These are phyloP conservation scores for Cremastinae sp. DNA, from an alignment of 2,888 invertebrate genomes.

Conservation along the genomic window DNA sequence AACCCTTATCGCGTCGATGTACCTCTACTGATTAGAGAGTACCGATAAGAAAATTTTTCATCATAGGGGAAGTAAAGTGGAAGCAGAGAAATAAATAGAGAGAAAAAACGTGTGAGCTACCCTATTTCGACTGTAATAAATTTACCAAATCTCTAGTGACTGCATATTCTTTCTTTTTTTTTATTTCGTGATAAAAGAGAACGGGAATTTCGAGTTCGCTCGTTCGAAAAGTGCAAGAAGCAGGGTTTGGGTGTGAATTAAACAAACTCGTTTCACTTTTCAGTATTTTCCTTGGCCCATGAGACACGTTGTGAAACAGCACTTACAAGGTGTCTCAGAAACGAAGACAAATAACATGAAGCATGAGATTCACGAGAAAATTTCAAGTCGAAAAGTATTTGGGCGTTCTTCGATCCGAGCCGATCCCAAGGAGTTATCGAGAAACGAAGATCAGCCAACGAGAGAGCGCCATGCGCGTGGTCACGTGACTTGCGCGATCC, in stretches of 20 bases:
- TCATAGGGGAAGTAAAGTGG: conserved; percentile 2
- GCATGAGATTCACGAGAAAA: no score
- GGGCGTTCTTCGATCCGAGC: no score
- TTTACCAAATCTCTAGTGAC: conserved; percentile 23
- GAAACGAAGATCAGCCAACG: no score
- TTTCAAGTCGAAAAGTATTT: no score
- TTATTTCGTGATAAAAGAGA: conserved; percentile 19
- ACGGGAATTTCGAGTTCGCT: conserved; percentile 20
- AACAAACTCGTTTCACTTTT: conserved; percentile 38
- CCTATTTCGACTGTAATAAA: conserved; percentile 27
- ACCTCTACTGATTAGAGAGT: conserved; percentile 23
- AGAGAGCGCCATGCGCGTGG: no score
- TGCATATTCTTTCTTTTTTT: no score
- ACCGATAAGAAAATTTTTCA: conserved; percentile 6
- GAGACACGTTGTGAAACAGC: conserved; percentile 29
- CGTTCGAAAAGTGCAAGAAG: conserved; percentile 16
- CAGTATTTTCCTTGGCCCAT: conserved; percentile 30
- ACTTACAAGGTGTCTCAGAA: no score
- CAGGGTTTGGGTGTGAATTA: conserved; percentile 24
- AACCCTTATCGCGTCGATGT: conserved; percentile 23
- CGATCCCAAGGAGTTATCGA: no score
- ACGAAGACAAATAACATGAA: no score
- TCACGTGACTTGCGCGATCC: no score
- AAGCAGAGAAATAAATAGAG: not conserved
- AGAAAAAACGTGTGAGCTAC: conserved; percentile 9